Evolutionary conservation across 1,140 invertebrate species (phyloP), one percentile per base, ranked within the genome.

Genomic region (Drosophila pseudoananassae): DNA sequence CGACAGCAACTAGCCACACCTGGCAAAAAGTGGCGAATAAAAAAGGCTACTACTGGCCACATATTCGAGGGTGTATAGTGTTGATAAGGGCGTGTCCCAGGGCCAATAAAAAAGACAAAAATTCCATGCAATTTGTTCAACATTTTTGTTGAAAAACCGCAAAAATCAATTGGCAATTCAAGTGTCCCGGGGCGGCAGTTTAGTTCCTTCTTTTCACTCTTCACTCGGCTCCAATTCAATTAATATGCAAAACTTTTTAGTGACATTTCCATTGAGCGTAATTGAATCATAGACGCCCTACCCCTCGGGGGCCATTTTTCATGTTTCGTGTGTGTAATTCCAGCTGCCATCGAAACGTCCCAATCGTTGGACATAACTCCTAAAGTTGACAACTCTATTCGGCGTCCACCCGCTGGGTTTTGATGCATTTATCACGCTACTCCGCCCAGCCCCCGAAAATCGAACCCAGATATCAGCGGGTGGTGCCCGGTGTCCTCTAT

Each of bases 91-190:
- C 80, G 85, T 80, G 79, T 75, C 60, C 46, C 64, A 8, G 56
- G 25, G 51, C 43, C 55, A 59, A 59, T 15, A 14, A 88, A 66
- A 79, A 89, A 71, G 79, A 29, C 78, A 89, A 78, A 90, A 88
- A 90, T 81, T 43, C 2, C 40, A 17, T 17, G 59, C 49, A 73
- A 81, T 81, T 80, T 79, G 78, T 79, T 40, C 49, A 78, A 88
- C 83, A 76, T 76, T 83, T 88, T 79, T 83, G 79, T 76, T 76
- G 51, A 76, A 88, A 66, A 79, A 89, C 79, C 83, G 33, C 83
- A 89, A 76, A 90, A 88, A 90, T 90, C 88, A 90, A 90, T 90
- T 90, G 82, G 66, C 88, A 74, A 80, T 90, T 81, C 63, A 72
- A 71, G 74, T 58, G 68, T 69, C 57, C 72, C 55, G 55, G 29